Base-by-base conservation (phyloP, 2,888 invertebrate species). In the Drosophila lutescens region DNA sequence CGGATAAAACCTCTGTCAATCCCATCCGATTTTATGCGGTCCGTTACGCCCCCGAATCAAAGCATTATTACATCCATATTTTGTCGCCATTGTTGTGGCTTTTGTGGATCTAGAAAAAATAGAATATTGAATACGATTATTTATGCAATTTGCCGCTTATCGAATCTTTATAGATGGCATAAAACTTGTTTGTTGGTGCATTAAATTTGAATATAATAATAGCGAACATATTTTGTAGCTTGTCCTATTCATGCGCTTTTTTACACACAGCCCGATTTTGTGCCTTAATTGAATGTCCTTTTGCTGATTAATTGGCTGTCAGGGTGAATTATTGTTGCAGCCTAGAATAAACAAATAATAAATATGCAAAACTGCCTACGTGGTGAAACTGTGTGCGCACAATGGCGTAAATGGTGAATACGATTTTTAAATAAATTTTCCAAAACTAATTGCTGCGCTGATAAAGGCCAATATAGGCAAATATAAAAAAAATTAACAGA, bases 271-370 rank as follows among this genome's bases (percentile, higher is more conserved):
- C 65, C 77, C 75, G 77, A 77, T 84, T 88, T 86, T 86, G 75
- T 76, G 73, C 79, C 87, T 85, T 85, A 86, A 86, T 86, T 86
- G 87, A 88, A 87, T 80, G 88, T 88, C 82, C 79, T 74, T 78
- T 79, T 74, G 80, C 84, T 86, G 86, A 88, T 86, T 88, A 86
- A 88, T 86, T 88, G 87, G 82, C 81, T 82, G 80, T 85, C 88
- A 74, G 62, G 59, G 47, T 87, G 80, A 86, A 87, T 88, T 86
- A 86, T 88, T 73, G 75, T 71, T 63, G 66, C 76, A 59, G 70
- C 63, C 73, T 60, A 83, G 83, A 77, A 79, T 74, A 87, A 88
- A 83, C 76, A 87, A 86, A 86, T 83, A 86, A 86, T 80, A 87
- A 87, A 83, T 87, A 79, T 79, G 63, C 77, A 75, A 84, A 86